Conservation (phyloP, 2,113 vertebrate genomes). For the Epinephelus cyanopodus region DNA sequence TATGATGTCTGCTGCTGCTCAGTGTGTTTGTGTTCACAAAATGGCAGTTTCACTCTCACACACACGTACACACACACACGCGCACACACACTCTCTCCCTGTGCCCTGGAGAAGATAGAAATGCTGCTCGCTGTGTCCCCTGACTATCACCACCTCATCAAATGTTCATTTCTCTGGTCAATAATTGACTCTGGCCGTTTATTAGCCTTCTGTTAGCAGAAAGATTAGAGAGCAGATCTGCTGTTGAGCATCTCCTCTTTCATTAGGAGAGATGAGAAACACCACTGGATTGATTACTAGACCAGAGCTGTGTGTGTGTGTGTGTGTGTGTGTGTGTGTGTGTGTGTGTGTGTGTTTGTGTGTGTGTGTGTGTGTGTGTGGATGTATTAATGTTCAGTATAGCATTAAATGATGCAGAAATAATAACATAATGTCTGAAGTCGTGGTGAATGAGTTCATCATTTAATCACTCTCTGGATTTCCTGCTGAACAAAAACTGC, state of each 20-base stretch:
- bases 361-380: not conserved
- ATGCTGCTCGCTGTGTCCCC: not conserved
- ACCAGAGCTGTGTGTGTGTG: slow-evolving; percentile 4
- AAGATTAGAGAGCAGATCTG: slow-evolving; percentile 39
- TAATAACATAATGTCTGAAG: too few species aligned
- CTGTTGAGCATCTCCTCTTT: slow-evolving; percentile 41
- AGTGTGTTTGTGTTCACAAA: not conserved
- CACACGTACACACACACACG: too few species aligned
- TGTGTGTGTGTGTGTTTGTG: not conserved
- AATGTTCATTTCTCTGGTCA: slow-evolving; percentile 55
- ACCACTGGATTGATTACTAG: slow-evolving; percentile 18
- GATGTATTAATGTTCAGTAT: not conserved
- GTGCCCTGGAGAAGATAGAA: not conserved
- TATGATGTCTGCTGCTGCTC: not conserved
- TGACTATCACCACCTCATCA: slow-evolving; percentile 32
- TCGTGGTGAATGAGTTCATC: too few species aligned
- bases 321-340: slow-evolving; percentile 5
- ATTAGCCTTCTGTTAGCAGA: slow-evolving; percentile 53
- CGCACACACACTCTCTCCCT: not conserved
- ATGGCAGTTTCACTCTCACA: not conserved
- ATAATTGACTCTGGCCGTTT: slow-evolving; percentile 47
- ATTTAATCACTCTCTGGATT: too few species aligned
- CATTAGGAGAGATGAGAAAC: slow-evolving; percentile 43
- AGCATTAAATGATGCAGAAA: too few species aligned
- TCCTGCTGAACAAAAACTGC: too few species aligned